Conservation (phyloP, 2,888 invertebrate genomes). For the Pterostichus madidus region DNA sequence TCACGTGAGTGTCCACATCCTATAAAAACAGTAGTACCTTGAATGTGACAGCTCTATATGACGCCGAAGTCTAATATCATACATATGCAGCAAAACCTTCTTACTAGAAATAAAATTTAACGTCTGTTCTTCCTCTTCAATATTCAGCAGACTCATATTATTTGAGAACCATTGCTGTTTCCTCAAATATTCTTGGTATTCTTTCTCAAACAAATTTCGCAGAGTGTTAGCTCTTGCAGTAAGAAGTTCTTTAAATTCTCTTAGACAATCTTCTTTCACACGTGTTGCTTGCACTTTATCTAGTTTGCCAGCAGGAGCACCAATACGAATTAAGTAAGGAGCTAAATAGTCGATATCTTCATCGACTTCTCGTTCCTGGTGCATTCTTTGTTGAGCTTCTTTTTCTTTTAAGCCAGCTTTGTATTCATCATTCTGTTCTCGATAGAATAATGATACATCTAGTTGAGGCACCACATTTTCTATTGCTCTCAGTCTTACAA, state of each 20-base stretch:
- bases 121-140: conserved; percentile 82
- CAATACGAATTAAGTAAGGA: conserved; percentile 82
- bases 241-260: conserved; percentile 83
- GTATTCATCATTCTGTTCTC: conserved; percentile 79
- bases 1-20: no score
- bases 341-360: conserved; percentile 82
- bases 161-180: conserved; percentile 81
- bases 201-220: conserved; percentile 82
- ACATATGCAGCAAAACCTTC: conserved; percentile 78
- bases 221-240: conserved; percentile 83
- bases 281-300: conserved; percentile 77
- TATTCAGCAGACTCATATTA: conserved; percentile 80
- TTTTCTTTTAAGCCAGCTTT: conserved; percentile 77
- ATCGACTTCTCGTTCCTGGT: conserved; percentile 82
- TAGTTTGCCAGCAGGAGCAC: conserved; percentile 73
- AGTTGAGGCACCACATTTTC: conserved; percentile 79
- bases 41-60: conserved; percentile 80
- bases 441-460: conserved; percentile 79
- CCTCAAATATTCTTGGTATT: conserved; percentile 76
- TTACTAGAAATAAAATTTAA: conserved; percentile 78
- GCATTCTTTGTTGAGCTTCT: conserved; percentile 76
- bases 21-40: conserved; percentile 70
- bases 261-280: conserved; percentile 81
- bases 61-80: conserved; percentile 82
- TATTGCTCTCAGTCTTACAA: conserved; percentile 76